Evolutionary conservation across 2,797 vertebrate genomes (phyloP).

Genomic region (Sebastes oblongus): DNA sequence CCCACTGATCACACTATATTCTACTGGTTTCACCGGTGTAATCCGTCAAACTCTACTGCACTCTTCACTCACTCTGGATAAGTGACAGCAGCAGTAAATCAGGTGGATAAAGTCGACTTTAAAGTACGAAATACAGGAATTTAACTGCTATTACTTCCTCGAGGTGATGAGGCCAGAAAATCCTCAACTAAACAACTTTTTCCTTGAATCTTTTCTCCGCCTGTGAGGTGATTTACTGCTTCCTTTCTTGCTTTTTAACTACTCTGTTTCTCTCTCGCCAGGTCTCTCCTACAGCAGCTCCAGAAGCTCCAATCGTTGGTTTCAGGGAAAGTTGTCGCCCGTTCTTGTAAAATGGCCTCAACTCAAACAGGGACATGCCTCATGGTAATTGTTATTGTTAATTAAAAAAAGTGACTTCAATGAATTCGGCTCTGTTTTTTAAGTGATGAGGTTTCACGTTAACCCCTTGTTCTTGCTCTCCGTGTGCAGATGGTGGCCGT

Average conservation of each 20-base stretch:
- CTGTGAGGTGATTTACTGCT: not conserved
- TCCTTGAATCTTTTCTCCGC: not conserved
- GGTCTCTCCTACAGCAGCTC: constrained; percentile 96
- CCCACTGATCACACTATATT: not conserved
- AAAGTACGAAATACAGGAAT: not conserved
- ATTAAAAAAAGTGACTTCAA: not conserved
- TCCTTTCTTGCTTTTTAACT: not conserved
- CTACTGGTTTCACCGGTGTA: not conserved
- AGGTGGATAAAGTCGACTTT: not conserved
- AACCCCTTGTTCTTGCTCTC: not conserved
- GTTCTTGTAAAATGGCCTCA: constrained; percentile 95
- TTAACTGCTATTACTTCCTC: not conserved
- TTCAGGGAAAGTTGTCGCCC: constrained; percentile 90
- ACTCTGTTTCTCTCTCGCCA: constrained; percentile 42
- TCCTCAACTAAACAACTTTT: not conserved
- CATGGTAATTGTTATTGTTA: constrained; percentile 83
- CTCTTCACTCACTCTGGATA: not conserved
- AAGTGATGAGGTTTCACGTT: too few species aligned
- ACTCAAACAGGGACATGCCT: constrained; percentile 97
- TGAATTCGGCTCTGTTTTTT: not conserved
- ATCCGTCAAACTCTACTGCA: not conserved
- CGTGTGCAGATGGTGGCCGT: constrained; percentile 90
- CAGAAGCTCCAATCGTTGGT: constrained; percentile 96
- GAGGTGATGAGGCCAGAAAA: not conserved
- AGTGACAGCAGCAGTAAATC: not conserved